A percentile compares a stretch with the other conserved stretches of the same genome.
Evolutionary conservation across 1,140 invertebrate genomes (phyloP).

Genomic region (Thaumetopoea pityocampa): DNA sequence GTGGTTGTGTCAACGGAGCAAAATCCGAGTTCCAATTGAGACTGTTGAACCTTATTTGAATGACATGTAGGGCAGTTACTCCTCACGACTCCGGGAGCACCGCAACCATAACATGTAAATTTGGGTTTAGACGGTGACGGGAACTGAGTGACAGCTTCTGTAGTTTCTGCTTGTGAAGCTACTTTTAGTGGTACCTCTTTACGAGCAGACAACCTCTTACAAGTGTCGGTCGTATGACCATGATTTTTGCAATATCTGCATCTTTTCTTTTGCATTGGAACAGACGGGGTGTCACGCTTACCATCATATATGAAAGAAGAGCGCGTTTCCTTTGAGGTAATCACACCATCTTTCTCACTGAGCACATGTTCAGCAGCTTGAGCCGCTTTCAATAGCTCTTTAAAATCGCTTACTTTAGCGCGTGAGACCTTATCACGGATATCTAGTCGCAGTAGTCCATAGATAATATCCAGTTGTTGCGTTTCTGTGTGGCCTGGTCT

Average conservation of each 20-base stretch:
- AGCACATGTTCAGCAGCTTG: background rate
- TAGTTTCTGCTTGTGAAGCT: background rate
- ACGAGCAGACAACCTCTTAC: constrained; percentile 1
- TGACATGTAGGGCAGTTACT: constrained; percentile 9
- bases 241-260: background rate
- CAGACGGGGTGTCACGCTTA: too few species aligned
- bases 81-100: constrained; percentile 14
- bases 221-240: background rate
- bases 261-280: background rate
- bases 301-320: too few species aligned
- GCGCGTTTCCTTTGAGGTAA: background rate
- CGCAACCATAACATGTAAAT: constrained; percentile 23
- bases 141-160: background rate
- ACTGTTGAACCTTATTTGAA: background rate
- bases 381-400: background rate
- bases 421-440: background rate
- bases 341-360: background rate
- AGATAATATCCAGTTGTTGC: constrained; percentile 2
- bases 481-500: background rate
- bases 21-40: too few species aligned
- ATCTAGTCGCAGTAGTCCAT: background rate
- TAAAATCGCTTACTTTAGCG: background rate
- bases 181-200: background rate
- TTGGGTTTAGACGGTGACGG: background rate
- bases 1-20: background rate